Evolutionary conservation across 2,113 vertebrate species (phyloP).

Genomic region (Campylomormyrus tamandua): DNA sequence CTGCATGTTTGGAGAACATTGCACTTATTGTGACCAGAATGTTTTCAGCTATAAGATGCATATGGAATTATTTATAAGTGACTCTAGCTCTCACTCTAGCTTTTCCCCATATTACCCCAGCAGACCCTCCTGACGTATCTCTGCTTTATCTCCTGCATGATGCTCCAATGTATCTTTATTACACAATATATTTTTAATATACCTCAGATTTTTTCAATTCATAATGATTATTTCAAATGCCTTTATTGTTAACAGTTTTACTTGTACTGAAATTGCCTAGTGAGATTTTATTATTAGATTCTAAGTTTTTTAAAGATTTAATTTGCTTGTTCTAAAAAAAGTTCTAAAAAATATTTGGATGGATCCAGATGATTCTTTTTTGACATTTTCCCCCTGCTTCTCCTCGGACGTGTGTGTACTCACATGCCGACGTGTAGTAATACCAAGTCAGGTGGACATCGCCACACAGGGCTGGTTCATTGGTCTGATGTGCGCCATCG

Average conservation of each 20-base stretch:
- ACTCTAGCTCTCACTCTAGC: background rate
- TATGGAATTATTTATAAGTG: background rate
- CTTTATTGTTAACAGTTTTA: background rate
- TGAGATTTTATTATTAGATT: background rate
- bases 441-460: conserved; percentile 84
- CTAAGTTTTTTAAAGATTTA: background rate
- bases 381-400: background rate
- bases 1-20: background rate
- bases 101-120: background rate
- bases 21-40: background rate
- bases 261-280: background rate
- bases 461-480: conserved; percentile 99
- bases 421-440: conserved; percentile 55
- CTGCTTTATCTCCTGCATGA: background rate
- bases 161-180: background rate
- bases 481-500: conserved; percentile 94
- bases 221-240: background rate
- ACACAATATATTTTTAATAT: background rate
- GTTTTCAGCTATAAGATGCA: background rate
- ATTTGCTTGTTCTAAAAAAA: background rate
- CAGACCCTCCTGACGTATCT: background rate
- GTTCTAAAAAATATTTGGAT: background rate
- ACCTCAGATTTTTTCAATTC: background rate
- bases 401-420: background rate
- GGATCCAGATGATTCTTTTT: background rate